Conservation (phyloP, 2,797 vertebrate genomes). For the Xiphorhynchus erythropygius region DNA sequence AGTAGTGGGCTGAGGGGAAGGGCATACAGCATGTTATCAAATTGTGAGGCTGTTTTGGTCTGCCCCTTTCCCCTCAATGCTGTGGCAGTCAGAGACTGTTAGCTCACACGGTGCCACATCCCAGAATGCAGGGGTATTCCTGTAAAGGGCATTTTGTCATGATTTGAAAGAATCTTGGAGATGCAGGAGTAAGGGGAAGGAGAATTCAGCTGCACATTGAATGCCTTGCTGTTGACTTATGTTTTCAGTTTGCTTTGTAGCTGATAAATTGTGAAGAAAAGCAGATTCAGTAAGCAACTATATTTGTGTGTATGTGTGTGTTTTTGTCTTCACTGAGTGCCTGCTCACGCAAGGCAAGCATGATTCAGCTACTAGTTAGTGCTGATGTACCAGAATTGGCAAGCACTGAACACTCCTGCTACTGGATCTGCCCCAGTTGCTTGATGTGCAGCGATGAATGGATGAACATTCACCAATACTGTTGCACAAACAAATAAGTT, state of each 20-base stretch:
- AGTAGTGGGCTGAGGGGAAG: neutral
- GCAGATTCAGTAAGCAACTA: neutral
- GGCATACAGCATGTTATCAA: neutral
- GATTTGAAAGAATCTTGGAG: neutral
- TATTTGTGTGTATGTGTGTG: neutral
- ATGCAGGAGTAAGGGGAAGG: neutral
- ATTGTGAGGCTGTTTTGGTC: neutral
- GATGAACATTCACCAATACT: slow-evolving; percentile 30
- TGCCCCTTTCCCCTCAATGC: neutral
- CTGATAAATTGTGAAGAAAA: neutral
- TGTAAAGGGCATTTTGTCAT: neutral
- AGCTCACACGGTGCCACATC: neutral
- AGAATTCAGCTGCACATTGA: neutral
- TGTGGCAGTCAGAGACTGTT: neutral
- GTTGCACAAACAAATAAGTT: slow-evolving; percentile 54
- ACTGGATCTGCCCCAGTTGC: slow-evolving; percentile 42
- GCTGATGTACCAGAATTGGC: slow-evolving; percentile 20
- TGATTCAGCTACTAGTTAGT: slow-evolving; percentile 38
- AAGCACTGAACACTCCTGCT: neutral
- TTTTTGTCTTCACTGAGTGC: neutral
- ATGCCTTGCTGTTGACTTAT: neutral
- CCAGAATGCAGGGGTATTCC: neutral
- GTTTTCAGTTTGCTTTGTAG: neutral
- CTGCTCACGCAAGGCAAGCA: neutral
- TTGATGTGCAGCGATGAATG: slow-evolving; percentile 26